A percentile compares a stretch with the other conserved stretches of the same genome.
Evolutionary conservation across 2,888 invertebrate genomes (phyloP).

Genomic region (Machimus atricapillus): DNA sequence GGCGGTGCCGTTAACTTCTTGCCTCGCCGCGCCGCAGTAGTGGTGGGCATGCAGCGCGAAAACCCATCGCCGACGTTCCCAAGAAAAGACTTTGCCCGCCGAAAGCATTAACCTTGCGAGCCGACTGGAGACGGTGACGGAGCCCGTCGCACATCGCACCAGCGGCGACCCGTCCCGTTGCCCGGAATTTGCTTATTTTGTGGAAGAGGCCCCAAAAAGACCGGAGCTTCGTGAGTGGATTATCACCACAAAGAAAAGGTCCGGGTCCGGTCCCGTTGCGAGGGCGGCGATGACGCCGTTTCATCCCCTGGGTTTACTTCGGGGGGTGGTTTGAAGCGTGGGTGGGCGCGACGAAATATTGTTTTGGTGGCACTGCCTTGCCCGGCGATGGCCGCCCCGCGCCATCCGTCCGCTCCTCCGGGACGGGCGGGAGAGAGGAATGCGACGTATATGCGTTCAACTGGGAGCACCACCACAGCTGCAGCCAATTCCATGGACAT

Average conservation of each 20-base stretch:
- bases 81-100: neutral
- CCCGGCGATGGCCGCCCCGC: neutral
- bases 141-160: neutral
- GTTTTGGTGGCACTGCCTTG: neutral
- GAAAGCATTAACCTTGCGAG: neutral
- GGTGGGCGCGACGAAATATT: neutral
- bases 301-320: neutral
- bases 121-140: neutral
- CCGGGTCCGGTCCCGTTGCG: neutral
- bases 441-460: conserved; percentile 20
- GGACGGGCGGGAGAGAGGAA: neutral
- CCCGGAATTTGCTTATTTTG: neutral
- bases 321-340: neutral
- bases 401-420: neutral
- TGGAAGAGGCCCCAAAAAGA: neutral
- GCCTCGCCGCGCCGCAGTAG: neutral
- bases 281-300: neutral
- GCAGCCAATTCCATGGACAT: neutral
- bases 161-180: neutral
- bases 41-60: neutral
- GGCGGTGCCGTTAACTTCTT: conserved; percentile 10
- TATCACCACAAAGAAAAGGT: conserved; percentile 14
- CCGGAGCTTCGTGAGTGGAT: neutral
- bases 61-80: neutral
- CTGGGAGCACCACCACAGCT: neutral